phyloP scores from a whole-genome alignment of 2,797 vertebrate species.

The Brachyrhaphis roseni region DNA sequence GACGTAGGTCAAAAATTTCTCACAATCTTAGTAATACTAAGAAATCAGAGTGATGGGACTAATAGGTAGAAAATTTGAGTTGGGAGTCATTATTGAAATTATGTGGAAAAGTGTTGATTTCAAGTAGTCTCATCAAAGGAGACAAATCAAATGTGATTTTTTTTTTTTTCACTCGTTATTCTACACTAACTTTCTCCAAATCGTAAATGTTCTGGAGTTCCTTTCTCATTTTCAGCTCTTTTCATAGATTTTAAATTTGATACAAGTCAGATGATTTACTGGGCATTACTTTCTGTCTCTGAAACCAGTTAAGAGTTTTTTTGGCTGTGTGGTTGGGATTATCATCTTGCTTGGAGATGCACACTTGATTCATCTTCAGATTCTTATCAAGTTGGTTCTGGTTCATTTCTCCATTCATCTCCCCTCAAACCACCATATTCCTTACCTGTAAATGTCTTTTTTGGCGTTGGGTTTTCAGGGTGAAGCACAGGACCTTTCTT shows the following conservation, averaged over 20 bases:
- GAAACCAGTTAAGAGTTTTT: conserved; percentile 1
- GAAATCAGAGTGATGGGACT: background rate
- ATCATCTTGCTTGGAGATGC: background rate
- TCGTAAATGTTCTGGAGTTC: background rate
- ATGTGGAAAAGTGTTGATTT: background rate
- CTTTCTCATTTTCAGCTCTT: background rate
- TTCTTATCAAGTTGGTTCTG: background rate
- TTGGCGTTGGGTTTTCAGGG: background rate
- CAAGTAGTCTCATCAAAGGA: background rate
- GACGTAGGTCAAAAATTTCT: background rate
- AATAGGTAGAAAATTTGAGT: background rate
- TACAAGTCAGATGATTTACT: background rate
- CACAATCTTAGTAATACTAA: no score
- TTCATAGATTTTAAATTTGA: background rate
- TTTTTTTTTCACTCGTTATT: background rate
- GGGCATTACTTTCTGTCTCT: background rate
- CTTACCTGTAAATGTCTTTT: background rate
- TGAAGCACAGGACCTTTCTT: background rate
- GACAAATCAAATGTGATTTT: background rate
- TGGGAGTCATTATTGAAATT: background rate
- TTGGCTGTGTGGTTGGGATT: background rate
- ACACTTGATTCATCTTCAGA: background rate
- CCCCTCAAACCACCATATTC: background rate
- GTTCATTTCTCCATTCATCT: background rate
- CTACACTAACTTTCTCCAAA: background rate